Evolutionary conservation across 2,113 vertebrate genomes (phyloP).

Genomic region (Thryonomys swinderianus): DNA sequence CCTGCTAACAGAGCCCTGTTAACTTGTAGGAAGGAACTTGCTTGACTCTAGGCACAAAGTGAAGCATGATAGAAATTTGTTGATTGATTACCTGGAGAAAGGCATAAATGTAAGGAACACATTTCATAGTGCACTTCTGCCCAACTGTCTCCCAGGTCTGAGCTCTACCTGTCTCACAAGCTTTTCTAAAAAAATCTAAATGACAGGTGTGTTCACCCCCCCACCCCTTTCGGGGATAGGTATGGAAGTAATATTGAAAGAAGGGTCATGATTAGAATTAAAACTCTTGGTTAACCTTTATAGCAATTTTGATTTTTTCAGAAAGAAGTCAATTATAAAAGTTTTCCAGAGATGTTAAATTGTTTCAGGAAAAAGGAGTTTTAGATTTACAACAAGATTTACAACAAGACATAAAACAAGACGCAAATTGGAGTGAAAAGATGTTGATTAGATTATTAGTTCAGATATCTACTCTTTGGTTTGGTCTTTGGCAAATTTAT

Average conservation of each 20-base stretch:
- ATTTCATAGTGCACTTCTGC: not conserved
- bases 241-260: conserved; percentile 20
- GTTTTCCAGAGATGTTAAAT: not conserved
- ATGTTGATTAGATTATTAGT: not conserved
- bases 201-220: not conserved
- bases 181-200: conserved; percentile 53
- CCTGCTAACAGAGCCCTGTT: not conserved
- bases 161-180: not conserved
- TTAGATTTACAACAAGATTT: not conserved
- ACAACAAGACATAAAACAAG: not conserved
- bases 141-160: not conserved
- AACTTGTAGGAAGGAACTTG: not conserved
- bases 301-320: conserved; percentile 6
- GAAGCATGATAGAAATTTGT: not conserved
- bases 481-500: not conserved
- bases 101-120: not conserved
- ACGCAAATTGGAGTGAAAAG: not conserved
- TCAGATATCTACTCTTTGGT: not conserved
- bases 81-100: not conserved
- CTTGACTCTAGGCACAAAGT: not conserved
- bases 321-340: not conserved
- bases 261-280: conserved; percentile 1
- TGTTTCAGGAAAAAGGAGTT: conserved; percentile 9
- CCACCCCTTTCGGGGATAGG: not conserved
- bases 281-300: conserved; percentile 42